These are phyloP conservation scores for Sphaeramia orbicularis DNA, from an alignment of 2,797 vertebrate species.

Conservation along the genomic window DNA sequence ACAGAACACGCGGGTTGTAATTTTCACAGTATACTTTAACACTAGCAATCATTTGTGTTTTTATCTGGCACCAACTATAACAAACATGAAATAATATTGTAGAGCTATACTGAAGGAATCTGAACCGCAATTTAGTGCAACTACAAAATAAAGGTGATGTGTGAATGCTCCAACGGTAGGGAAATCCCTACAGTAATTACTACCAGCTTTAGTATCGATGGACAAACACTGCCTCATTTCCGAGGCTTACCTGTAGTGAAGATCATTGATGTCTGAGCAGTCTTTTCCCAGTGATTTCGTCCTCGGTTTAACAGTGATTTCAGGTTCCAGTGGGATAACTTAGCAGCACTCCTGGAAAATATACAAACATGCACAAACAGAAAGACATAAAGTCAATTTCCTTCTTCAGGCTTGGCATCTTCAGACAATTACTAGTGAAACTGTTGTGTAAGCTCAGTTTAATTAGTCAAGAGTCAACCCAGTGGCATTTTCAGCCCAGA, in stretches of 20 bases:
- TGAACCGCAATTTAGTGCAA: too few species aligned
- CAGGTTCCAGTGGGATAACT: slow-evolving; percentile 14
- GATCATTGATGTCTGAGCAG: slow-evolving; percentile 43
- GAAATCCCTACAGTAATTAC: background rate
- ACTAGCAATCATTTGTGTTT: too few species aligned
- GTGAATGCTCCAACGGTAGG: background rate
- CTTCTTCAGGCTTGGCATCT: background rate
- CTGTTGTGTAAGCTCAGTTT: slow-evolving; percentile 2
- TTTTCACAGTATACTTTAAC: too few species aligned
- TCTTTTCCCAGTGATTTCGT: background rate
- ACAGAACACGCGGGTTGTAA: too few species aligned
- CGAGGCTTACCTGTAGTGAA: slow-evolving; percentile 51
- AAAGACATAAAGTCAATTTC: background rate
- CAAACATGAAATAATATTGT: too few species aligned
- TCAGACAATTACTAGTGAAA: background rate
- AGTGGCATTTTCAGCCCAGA: background rate
- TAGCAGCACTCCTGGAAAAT: slow-evolving; percentile 28
- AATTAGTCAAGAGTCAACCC: background rate
- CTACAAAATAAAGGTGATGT: background rate
- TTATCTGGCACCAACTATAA: too few species aligned
- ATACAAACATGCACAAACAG: slow-evolving; percentile 9
- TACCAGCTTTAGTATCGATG: background rate
- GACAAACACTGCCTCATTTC: background rate
- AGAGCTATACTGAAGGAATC: too few species aligned
- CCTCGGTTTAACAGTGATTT: slow-evolving; percentile 5